phyloP scores from a whole-genome alignment of 2,113 vertebrate genomes.

The Cisticola juncidis region DNA sequence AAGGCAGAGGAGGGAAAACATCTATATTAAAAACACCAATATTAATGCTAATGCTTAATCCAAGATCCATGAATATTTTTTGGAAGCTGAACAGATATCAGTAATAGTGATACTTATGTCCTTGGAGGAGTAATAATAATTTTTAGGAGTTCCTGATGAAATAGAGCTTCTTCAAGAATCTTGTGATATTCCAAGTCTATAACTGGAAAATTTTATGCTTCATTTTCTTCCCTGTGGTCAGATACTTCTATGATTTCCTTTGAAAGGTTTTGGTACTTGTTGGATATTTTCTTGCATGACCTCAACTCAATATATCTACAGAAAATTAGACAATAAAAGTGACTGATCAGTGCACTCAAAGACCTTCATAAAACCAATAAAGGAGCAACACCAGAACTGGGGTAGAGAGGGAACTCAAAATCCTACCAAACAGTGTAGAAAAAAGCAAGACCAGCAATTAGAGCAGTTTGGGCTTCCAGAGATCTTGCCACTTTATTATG shows the following conservation, averaged over 20 bases:
- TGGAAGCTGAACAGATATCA: background rate
- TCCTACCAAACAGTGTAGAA: background rate
- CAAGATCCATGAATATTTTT: background rate
- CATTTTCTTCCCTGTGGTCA: background rate
- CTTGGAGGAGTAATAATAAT: background rate
- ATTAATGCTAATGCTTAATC: background rate
- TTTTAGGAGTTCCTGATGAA: background rate
- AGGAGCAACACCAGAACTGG: background rate
- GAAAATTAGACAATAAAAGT: background rate
- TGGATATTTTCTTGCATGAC: background rate
- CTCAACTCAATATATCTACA: background rate
- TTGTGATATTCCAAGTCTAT: background rate
- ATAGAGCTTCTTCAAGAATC: background rate
- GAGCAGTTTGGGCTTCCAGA: background rate
- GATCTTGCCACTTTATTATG: background rate
- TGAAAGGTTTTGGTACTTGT: background rate
- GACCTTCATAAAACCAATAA: background rate
- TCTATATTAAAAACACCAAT: background rate
- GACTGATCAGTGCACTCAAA: background rate
- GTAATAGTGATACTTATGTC: background rate
- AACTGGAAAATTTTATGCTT: background rate
- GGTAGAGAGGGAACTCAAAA: background rate
- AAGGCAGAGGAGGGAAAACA: background rate
- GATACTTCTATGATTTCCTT: background rate
- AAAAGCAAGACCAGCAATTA: background rate